Evolutionary conservation across 1,140 invertebrate species (phyloP), one percentile per base, ranked within the genome.

Genomic region (Camponotus pennsylvanicus): DNA sequence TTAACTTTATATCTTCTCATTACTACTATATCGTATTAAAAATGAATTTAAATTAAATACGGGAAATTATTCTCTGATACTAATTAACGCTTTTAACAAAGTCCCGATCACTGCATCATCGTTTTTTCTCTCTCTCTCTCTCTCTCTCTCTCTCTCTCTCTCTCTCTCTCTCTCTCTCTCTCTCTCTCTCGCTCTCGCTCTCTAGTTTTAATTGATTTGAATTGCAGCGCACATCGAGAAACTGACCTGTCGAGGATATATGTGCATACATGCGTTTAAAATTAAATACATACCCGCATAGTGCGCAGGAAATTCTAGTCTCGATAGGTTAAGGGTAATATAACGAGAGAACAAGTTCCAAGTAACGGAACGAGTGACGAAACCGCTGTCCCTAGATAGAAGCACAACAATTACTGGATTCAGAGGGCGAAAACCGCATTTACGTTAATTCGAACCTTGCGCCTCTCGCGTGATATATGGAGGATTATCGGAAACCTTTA

Each of bases 401-500:
- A 49, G 69, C 61, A 52, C 49, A 79, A 88, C 87, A 84, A 79
- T 85, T 89, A 89, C 87, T 40, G 82, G 49, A 70, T 85, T 69
- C 67, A 42, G 59, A 85, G 71, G 59, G n/a, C 59, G 42, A 82
- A 85, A 85, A 76, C 66, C 57, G 80, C 55, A 57, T 69, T 63
- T 59, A 52, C 71, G 78, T 70, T 73, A 55, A 37, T 86, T 69
- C 45, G 70, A 84, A 57, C 69, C 61, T 57, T 18, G 32, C 32
- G 70, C 55, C 37, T 78, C 37, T 84, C 66, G 9, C 11, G 70
- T 64, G 73, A 87, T 87, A 89, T 85, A 87, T 87, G 49, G 73
- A 42, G 86, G 82, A 88, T 88, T 85, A 86, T 88, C 70, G 87
- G 84, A 86, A 86, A 77, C 70, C 40, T 57, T 59, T 61, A 61